Base-by-base conservation (phyloP, 2,113 vertebrate species). In the Bubo blakistoni region DNA sequence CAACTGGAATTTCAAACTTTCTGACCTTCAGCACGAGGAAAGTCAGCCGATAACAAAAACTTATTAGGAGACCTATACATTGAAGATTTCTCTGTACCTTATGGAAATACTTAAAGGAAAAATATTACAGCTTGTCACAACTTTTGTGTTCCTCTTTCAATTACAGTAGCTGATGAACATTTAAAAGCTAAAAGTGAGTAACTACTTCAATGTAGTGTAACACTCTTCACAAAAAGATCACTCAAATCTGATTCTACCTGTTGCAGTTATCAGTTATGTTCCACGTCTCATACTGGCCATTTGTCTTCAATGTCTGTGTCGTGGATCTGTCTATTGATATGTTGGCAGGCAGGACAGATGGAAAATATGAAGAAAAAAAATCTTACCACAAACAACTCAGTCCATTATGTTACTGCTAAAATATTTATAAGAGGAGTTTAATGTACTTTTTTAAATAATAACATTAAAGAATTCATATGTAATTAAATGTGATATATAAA, bases 401-500 rank as follows among this genome's bases (percentile, higher is more conserved):
- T 67, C 62, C 78, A 83, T 91, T 94, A 95, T 80, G 88, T 40
- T 83, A 88, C 59, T 96, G 77, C 81, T 98, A 88, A 97, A 97
- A 97, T 97, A 98, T 98, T 97, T 92, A 97, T 96, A 90, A 91
- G 55, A 59, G 20, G 92, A 88, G 63, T 94, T 95, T 92, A 95
- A 94, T 96, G 72, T 92, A n/a, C 62, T 96, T 97, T 95, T 98
- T 95, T 58, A 10, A 4, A 94, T 81, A 97, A 96, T 82, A 96
- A 91, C 73, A 86, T 97, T 95, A 96, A 98, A 96, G 77, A 94
- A 96, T 91, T 96, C 77, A 88, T 85, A 66, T 98, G 97, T 97
- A 98, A 98, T 98, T 98, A 97, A 97, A 97, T 96, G 73, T 87
- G 79, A 97, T 97, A 66, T 74, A 96, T 97, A 98, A 98, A 98